Evolutionary conservation across 1,140 invertebrate species (phyloP).

Genomic region (Drosophila mayri): DNA sequence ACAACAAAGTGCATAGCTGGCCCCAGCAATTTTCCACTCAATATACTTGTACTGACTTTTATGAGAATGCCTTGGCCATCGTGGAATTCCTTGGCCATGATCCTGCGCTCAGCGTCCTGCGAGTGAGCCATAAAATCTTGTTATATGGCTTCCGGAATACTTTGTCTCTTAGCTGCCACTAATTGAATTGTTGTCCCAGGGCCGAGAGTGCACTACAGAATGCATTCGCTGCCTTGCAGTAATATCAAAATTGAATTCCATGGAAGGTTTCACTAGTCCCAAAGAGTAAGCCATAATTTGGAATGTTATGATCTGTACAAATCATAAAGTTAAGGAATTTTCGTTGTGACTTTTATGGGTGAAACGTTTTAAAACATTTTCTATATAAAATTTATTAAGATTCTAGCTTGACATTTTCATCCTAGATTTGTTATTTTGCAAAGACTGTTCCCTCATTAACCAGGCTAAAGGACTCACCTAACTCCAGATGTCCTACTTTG

Average conservation of each 20-base stretch:
- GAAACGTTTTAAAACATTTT: accelerated
- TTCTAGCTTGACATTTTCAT: background rate
- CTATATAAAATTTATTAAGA: no score
- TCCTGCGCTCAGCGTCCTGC: slow-evolving; percentile 3
- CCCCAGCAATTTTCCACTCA: slow-evolving; percentile 65
- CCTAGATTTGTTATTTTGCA: background rate
- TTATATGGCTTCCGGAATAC: slow-evolving; percentile 56
- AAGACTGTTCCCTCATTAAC: background rate
- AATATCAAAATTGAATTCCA: slow-evolving; percentile 33
- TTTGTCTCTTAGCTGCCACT: slow-evolving; percentile 52
- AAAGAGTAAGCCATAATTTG: background rate
- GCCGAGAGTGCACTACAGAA: slow-evolving; percentile 21
- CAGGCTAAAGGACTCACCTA: slow-evolving; percentile 15
- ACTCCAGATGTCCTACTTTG: slow-evolving; percentile 8
- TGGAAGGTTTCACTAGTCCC: slow-evolving; percentile 1
- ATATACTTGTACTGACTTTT: slow-evolving; percentile 62
- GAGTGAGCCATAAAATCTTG: slow-evolving; percentile 65
- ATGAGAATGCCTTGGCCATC: slow-evolving; percentile 32
- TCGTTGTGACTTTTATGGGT: background rate
- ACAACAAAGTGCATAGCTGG: slow-evolving; percentile 53
- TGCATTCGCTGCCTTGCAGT: slow-evolving; percentile 10
- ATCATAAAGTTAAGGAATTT: no score
- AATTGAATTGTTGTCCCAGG: slow-evolving; percentile 64
- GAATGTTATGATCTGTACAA: background rate
- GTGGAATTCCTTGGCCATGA: slow-evolving; percentile 25